Evolutionary conservation across 1,140 invertebrate species (phyloP), one percentile per base, ranked within the genome.

Genomic region (Anagrus nilaparvatae): DNA sequence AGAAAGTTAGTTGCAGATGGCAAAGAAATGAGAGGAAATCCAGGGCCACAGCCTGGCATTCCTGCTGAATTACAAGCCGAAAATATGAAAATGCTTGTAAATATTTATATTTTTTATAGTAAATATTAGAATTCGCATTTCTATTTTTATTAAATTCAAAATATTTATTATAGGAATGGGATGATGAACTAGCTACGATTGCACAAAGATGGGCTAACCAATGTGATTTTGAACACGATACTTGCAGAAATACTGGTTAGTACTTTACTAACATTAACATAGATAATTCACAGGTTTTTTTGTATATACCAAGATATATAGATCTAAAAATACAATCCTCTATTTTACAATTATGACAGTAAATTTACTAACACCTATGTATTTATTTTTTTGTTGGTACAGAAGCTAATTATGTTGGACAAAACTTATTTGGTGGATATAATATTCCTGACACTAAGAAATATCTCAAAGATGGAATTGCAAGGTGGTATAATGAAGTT

Each of bases 161-260:
- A n/a, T n/a, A n/a, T n/a, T n/a, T n/a, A n/a, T n/a, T 30, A 34
- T 19, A 53, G 50, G 28, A 32, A 39, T 55, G 55, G 55, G 49
- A 57, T 37, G 1, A 47, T 25, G 45, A 50, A 27, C 17, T 57
- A 12, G 48, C 46, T 14, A 3, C 16, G 1, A 33, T 54, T 10
- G 51, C 53, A 7, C 55, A 56, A 44, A 46, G 48, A 35, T 56
- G 53, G 53, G 46, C 47, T 17, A 53, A 46, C 40, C 55, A 53
- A 35, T 57, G 55, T 17, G 3, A 32, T 8, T 50, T 46, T 21
- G 40, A 18, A 0, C 53, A 57, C 40, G 55, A 57, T 28, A n/a
- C 19, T 16, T 49, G 47, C 17, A 46, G 33, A 32, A 24, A 43
- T 31, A 41, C 46, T 23, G 40, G 47, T 46, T n/a, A n/a, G n/a